These are phyloP conservation scores for Microplitis demolitor DNA, from an alignment of 1,140 invertebrate genomes.

Conservation along the genomic window DNA sequence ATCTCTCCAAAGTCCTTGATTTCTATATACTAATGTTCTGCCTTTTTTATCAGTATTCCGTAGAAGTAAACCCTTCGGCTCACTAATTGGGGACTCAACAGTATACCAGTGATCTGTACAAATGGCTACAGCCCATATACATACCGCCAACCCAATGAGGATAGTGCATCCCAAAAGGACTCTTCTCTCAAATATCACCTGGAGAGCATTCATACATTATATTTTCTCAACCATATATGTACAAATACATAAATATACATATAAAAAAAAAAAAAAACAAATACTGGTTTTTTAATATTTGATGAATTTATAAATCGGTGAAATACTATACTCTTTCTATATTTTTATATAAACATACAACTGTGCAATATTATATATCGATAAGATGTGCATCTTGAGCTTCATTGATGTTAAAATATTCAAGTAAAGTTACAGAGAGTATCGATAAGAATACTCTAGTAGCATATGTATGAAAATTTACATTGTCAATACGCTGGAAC, in stretches of 20 bases:
- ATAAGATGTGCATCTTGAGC: background rate
- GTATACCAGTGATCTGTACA: slow-evolving; percentile 77
- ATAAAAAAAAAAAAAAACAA: background rate
- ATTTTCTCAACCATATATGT: background rate
- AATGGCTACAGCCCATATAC: slow-evolving; percentile 77
- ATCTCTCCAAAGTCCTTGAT: slow-evolving; percentile 72
- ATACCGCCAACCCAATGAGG: slow-evolving; percentile 68
- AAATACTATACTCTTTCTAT: background rate
- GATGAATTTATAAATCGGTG: background rate
- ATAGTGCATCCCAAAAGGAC: slow-evolving; percentile 72
- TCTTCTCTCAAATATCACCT: slow-evolving; percentile 72
- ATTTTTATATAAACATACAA: too few relatives aligned
- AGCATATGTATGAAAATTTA: slow-evolving; percentile 10
- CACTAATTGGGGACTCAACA: slow-evolving; percentile 59
- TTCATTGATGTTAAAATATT: background rate
- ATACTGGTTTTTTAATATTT: background rate
- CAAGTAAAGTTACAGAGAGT: background rate
- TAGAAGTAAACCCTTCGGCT: slow-evolving; percentile 37
- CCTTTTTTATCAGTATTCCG: slow-evolving; percentile 35
- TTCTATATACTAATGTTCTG: slow-evolving; percentile 55
- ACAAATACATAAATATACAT: background rate
- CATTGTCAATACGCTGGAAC: background rate
- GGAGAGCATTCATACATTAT: slow-evolving; percentile 24
- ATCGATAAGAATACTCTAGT: background rate
- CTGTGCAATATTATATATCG: background rate